Conservation (phyloP, 1,140 invertebrate species). For the Eumeta japonica region DNA sequence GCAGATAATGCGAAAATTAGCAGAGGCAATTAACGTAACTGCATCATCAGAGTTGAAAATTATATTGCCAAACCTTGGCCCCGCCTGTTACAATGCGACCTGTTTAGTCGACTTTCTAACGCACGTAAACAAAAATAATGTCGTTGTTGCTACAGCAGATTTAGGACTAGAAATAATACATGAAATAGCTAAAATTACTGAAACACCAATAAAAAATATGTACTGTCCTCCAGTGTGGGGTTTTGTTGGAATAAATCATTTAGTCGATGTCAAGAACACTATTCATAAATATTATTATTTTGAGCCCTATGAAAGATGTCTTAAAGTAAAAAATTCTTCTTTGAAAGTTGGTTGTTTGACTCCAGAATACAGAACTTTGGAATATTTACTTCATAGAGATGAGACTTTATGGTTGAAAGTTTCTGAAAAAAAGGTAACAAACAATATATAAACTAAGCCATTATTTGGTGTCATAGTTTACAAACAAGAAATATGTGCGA, state of each 20-base stretch:
- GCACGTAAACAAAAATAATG: conserved; percentile 37
- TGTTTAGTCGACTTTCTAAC: conserved; percentile 38
- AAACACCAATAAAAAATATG: conserved; percentile 43
- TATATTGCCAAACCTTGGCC: conserved; percentile 48
- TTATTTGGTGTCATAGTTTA: not conserved
- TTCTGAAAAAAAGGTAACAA: conserved; percentile 27
- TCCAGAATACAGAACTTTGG: conserved; percentile 47
- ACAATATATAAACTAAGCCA: not conserved
- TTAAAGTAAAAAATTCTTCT: conserved; percentile 37
- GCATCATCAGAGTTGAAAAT: conserved; percentile 38
- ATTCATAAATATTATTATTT: conserved; percentile 46
- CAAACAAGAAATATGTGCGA: conserved; percentile 7
- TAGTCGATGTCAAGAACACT: conserved; percentile 48
- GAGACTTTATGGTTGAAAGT: conserved; percentile 32
- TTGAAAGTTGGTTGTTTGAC: conserved; percentile 44
- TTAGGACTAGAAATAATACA: conserved; percentile 40
- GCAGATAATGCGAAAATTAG: conserved; percentile 31
- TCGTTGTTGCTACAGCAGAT: conserved; percentile 54
- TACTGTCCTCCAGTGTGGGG: conserved; percentile 60
- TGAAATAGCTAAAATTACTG: conserved; percentile 33
- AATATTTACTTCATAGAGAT: conserved; percentile 46
- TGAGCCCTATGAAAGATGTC: conserved; percentile 39
- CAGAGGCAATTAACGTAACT: conserved; percentile 43
- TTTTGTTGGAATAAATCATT: conserved; percentile 53
- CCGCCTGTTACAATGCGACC: conserved; percentile 54